Conservation (phyloP, 2,113 vertebrate species). For the Quiscalus mexicanus region DNA sequence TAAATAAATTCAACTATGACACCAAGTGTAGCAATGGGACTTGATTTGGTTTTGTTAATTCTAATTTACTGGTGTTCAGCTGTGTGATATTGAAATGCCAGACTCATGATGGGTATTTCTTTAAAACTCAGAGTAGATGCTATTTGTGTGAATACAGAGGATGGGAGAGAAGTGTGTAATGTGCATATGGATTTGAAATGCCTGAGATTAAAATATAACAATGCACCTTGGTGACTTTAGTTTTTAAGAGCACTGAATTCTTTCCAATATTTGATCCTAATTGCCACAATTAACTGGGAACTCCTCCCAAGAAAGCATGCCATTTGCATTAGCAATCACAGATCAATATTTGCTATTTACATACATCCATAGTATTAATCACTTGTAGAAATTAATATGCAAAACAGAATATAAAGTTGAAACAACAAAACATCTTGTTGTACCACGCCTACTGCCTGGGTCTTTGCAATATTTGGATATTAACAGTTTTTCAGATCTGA, state of each 20-base stretch:
- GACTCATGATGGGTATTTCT: neutral
- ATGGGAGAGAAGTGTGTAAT: neutral
- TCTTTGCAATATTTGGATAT: neutral
- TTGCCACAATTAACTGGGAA: neutral
- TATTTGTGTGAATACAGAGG: neutral
- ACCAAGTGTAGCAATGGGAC: neutral
- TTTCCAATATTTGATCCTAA: neutral
- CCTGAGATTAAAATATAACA: neutral
- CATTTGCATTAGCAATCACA: neutral
- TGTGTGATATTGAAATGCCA: neutral
- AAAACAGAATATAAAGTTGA: neutral
- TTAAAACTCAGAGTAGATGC: neutral
- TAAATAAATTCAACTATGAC: neutral
- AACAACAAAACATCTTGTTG: neutral
- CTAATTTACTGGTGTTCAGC: neutral
- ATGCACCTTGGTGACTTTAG: neutral
- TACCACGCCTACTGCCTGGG: neutral
- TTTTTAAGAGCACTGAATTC: neutral
- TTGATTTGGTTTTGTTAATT: neutral
- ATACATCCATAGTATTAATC: neutral
- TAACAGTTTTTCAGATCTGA: neutral
- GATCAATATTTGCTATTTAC: neutral
- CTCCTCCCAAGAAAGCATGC: neutral
- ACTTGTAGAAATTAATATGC: neutral
- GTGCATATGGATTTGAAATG: neutral